These are phyloP conservation scores for Hiodon alosoides DNA, from an alignment of 2,113 vertebrate species.

Conservation along the genomic window DNA sequence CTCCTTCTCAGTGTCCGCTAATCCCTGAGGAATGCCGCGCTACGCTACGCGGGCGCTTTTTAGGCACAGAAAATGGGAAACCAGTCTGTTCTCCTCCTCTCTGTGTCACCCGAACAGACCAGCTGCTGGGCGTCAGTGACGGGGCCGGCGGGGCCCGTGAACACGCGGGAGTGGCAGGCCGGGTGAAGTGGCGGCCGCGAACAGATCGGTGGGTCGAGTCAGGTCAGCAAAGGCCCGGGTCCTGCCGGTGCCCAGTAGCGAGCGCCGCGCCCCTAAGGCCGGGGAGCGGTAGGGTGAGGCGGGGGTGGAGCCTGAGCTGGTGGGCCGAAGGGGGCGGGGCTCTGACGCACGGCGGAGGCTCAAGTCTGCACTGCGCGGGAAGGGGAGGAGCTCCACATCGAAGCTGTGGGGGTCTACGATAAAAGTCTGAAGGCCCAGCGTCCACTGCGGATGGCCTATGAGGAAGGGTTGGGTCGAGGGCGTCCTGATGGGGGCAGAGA, in stretches of 20 bases:
- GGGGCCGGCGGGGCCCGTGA: conserved; percentile 21
- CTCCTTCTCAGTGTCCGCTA: conserved; percentile 7
- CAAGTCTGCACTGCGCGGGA: conserved; percentile 35
- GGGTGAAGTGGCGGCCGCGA: neutral
- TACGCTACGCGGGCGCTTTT: conserved; percentile 1
- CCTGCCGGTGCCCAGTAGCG: conserved; percentile 18
- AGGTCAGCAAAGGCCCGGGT: conserved; percentile 14
- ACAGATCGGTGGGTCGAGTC: neutral
- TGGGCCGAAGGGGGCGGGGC: conserved; percentile 27
- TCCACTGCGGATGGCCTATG: conserved; percentile 53
- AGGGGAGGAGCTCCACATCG: conserved; percentile 39
- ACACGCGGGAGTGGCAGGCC: conserved; percentile 8
- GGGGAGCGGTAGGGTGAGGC: conserved; percentile 53
- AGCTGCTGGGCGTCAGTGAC: conserved; percentile 13
- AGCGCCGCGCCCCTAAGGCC: conserved; percentile 36
- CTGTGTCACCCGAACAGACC: conserved; percentile 28
- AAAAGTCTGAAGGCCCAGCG: conserved; percentile 52
- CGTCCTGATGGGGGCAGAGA: conserved; percentile 31
- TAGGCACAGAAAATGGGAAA: conserved; percentile 32
- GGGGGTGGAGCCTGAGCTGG: conserved; percentile 45
- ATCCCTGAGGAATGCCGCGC: conserved; percentile 33
- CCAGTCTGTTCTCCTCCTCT: conserved; percentile 39
- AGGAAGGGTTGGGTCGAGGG: conserved; percentile 39
- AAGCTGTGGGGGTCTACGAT: conserved; percentile 56
- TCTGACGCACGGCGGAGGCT: conserved; percentile 41